phyloP scores from a whole-genome alignment of 2,888 invertebrate species.

The Phragmatobia fuliginosa region DNA sequence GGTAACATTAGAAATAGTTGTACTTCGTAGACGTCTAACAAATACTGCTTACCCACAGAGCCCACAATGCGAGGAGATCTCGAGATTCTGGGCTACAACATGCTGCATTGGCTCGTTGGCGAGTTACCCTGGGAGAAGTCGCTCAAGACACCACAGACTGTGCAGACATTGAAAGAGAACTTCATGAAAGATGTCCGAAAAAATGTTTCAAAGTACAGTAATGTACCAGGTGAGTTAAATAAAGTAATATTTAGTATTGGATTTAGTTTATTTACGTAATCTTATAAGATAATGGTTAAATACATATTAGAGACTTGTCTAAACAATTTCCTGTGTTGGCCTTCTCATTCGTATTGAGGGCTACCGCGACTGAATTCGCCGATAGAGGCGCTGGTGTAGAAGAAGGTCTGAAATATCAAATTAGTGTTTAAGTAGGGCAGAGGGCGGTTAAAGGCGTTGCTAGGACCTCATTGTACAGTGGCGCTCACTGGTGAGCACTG shows the following conservation, averaged over 20 bases:
- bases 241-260: neutral
- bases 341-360: no score
- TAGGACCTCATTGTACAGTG: no score
- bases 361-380: no score
- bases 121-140: constrained; percentile 94
- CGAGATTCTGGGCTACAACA: constrained; percentile 97
- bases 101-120: constrained; percentile 96
- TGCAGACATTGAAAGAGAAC: constrained; percentile 90
- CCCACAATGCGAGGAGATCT: constrained; percentile 96
- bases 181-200: constrained; percentile 87
- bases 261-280: no score
- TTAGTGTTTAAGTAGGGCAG: no score
- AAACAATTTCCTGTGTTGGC: no score
- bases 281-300: no score
- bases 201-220: constrained; percentile 68
- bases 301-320: no score
- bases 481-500: no score
- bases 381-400: no score
- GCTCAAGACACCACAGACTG: constrained; percentile 86
- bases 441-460: no score
- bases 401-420: no score
- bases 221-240: constrained; percentile 70
- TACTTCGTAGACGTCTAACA: neutral
- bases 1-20: neutral
- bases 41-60: constrained; percentile 72